These are phyloP conservation scores for Sinocyclocheilus grahami DNA, from an alignment of 2,113 vertebrate species.

Conservation along the genomic window DNA sequence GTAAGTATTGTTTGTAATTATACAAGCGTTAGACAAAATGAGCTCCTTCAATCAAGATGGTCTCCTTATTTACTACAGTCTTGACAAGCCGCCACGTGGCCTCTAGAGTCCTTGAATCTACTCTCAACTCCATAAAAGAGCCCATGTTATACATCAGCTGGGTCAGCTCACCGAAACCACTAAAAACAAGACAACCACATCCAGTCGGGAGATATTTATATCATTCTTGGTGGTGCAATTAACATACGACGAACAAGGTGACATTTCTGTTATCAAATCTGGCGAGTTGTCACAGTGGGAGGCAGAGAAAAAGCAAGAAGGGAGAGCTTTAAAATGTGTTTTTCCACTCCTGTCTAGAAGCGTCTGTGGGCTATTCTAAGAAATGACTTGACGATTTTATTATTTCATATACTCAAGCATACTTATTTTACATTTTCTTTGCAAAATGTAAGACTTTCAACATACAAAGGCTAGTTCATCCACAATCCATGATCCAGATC, in stretches of 20 bases:
- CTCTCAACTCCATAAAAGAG: background rate
- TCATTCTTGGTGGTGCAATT: constrained; percentile 18
- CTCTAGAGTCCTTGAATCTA: constrained; percentile 11
- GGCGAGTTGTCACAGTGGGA: background rate
- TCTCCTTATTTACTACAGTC: constrained; percentile 23
- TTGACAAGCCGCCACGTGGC: background rate
- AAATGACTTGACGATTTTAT: background rate
- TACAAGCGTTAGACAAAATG: constrained; percentile 14
- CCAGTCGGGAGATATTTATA: constrained; percentile 40
- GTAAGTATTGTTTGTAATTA: constrained; percentile 4
- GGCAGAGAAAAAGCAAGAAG: background rate
- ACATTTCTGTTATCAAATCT: constrained; percentile 31
- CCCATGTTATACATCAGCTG: background rate
- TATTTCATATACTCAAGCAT: background rate
- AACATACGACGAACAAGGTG: constrained; percentile 31
- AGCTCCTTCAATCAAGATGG: constrained; percentile 5
- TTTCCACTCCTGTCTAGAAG: background rate
- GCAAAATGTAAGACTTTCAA: background rate
- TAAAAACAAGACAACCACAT: background rate
- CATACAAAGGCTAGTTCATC: background rate
- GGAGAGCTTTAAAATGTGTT: constrained; percentile 9
- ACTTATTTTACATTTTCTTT: background rate
- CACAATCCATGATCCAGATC: background rate
- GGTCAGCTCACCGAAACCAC: constrained; percentile 34
- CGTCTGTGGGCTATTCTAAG: background rate